Percentiles rank a stretch among this genome's conserved stretches.
phyloP scores from a whole-genome alignment of 1,140 invertebrate species.

The Apis cerana region DNA sequence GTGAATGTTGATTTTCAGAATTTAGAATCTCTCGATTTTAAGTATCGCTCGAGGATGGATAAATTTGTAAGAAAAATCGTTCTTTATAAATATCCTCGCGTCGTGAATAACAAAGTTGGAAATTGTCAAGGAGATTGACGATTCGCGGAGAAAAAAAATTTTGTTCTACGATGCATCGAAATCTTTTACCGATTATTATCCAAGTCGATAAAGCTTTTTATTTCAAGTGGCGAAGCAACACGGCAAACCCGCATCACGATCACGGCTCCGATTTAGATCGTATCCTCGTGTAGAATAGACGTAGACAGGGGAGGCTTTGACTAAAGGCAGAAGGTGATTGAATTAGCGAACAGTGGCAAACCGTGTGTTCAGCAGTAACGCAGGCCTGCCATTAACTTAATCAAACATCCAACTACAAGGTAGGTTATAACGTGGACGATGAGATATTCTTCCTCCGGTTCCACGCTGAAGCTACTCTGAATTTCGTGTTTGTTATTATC shows the following conservation, averaged over 20 bases:
- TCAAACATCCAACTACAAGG: conserved; percentile 26
- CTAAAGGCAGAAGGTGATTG: conserved; percentile 17
- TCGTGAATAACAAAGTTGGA: too few species aligned
- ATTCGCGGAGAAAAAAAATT: background rate
- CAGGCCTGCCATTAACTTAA: conserved; percentile 39
- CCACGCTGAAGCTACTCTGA: background rate
- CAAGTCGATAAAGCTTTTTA: background rate
- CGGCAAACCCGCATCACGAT: background rate
- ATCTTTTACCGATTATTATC: background rate
- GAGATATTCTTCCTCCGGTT: conserved; percentile 4
- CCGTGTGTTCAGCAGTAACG: conserved; percentile 28
- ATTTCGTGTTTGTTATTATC: background rate
- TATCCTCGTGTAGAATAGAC: background rate
- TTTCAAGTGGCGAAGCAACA: background rate
- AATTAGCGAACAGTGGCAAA: conserved; percentile 20
- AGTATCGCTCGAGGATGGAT: too few species aligned
- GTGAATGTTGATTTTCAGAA: too few species aligned
- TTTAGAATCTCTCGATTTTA: too few species aligned
- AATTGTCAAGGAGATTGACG: too few species aligned
- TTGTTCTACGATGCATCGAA: too few species aligned
- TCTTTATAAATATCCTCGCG: too few species aligned
- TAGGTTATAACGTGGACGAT: background rate
- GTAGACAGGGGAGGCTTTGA: background rate
- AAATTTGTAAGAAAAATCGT: too few species aligned
- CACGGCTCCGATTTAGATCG: background rate